Base-by-base conservation (phyloP, 2,888 invertebrate genomes). In the Chrysolina haemoptera region DNA sequence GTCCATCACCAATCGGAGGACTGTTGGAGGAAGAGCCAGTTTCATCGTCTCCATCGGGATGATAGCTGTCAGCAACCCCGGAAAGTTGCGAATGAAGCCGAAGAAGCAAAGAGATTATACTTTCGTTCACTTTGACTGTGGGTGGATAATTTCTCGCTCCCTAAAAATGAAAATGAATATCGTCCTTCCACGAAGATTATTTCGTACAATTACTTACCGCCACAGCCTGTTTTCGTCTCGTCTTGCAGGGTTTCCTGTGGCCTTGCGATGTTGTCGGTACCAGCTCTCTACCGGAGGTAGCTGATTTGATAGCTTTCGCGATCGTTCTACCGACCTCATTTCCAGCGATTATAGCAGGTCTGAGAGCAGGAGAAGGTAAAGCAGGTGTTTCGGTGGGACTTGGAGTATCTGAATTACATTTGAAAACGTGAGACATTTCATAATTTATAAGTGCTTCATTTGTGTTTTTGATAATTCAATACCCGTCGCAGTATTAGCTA, bases 31-130 rank as follows among this genome's bases (percentile, higher is more conserved):
- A 27, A 14, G 72, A 16, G 5, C 69, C 43, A 27, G 71, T 88
- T 75, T 89, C 89, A 74, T 86, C 86, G 14, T 88, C 91, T 76
- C 86, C 86, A 11, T 88, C 91, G 75, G 78, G 89, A 87, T 84
- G 88, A 85, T 84, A 98, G 77, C 96, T 96, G 85, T 97, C 96
- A 10, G 95, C 91, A 12, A 92, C 89, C 0, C 95, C 96, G 0
- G 95, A 94, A 53, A 98, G 89, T 85, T 97, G 96, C 1, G 96
- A 95, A 88, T 98, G 98, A 85, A 96, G 96, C 86, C 96, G 97
- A 68, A 98, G 89, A 59, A 98, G 89, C 67, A 98, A 89, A 0
- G 97, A 96, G 80, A 98, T 93, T 77, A 98, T 95, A 75, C 96
- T 98, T 87, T 97, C 96, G 83, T 95, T 94, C 70, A 96, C 91